phyloP scores from a whole-genome alignment of 2,888 invertebrate species.

The Drosophila kokeensis region DNA sequence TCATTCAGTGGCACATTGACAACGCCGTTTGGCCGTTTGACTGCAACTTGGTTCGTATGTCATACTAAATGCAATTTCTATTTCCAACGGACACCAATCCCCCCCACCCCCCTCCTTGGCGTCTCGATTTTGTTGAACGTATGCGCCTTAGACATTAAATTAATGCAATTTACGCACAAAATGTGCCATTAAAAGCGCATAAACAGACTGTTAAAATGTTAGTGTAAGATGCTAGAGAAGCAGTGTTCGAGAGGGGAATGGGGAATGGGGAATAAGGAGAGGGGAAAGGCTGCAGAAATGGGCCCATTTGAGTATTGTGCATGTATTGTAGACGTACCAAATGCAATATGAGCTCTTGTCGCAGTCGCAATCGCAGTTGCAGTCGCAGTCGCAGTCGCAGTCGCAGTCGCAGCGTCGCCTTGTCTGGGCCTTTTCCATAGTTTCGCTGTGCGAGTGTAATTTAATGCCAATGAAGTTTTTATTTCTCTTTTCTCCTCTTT shows the following conservation, averaged over 20 bases:
- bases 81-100: background rate
- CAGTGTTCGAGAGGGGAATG: background rate
- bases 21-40: constrained; percentile 53
- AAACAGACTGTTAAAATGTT: constrained; percentile 42
- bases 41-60: constrained; percentile 49
- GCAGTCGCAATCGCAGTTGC: constrained; percentile 40
- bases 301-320: constrained; percentile 7
- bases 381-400: constrained; percentile 17
- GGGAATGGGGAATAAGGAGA: background rate
- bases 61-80: constrained; percentile 44
- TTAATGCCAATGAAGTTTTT: constrained; percentile 72
- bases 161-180: constrained; percentile 77
- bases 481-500: background rate
- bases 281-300: background rate
- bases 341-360: constrained; percentile 75
- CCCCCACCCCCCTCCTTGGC: background rate
- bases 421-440: constrained; percentile 52
- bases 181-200: constrained; percentile 75
- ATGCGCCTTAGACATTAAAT: constrained; percentile 61
- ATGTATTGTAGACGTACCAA: constrained; percentile 14
- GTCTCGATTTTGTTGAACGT: constrained; percentile 2
- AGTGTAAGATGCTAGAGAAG: background rate
- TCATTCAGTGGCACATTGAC: constrained; percentile 76
- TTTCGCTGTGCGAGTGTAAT: constrained; percentile 57
- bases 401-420: constrained; percentile 55